phyloP scores from a whole-genome alignment of 1,140 invertebrate genomes.

The Panagrolaimus sp. region DNA sequence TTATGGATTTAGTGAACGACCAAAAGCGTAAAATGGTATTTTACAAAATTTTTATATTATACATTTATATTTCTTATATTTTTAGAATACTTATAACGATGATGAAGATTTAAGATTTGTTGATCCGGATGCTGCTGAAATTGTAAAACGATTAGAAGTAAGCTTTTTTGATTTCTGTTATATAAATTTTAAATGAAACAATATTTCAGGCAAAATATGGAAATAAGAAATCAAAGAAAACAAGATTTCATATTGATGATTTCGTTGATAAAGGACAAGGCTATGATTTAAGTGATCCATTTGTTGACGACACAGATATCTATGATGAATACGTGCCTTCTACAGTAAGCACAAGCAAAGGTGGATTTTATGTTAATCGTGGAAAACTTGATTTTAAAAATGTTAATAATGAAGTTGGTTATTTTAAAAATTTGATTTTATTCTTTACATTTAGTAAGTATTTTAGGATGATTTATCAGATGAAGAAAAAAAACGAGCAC shows the following conservation, averaged over 20 bases:
- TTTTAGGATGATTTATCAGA: too few relatives aligned
- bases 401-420: neutral
- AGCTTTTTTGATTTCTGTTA: neutral
- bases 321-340: neutral
- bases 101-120: neutral
- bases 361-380: slow-evolving; percentile 4
- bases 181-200: too few relatives aligned
- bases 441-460: too few relatives aligned
- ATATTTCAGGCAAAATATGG: neutral
- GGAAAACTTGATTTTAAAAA: slow-evolving; percentile 7
- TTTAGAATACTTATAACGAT: too few relatives aligned
- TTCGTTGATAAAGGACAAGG: neutral
- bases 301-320: neutral
- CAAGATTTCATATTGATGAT: neutral
- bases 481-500: too few relatives aligned
- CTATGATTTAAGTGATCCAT: neutral
- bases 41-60: too few relatives aligned
- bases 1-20: neutral
- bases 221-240: neutral
- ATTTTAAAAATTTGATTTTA: too few relatives aligned
- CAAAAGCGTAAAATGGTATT: neutral
- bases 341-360: neutral
- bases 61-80: too few relatives aligned
- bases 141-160: slow-evolving; percentile 1
- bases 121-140: slow-evolving; percentile 5